Base-by-base conservation (phyloP, 2,797 vertebrate species). In the Harpagifer antarcticus region DNA sequence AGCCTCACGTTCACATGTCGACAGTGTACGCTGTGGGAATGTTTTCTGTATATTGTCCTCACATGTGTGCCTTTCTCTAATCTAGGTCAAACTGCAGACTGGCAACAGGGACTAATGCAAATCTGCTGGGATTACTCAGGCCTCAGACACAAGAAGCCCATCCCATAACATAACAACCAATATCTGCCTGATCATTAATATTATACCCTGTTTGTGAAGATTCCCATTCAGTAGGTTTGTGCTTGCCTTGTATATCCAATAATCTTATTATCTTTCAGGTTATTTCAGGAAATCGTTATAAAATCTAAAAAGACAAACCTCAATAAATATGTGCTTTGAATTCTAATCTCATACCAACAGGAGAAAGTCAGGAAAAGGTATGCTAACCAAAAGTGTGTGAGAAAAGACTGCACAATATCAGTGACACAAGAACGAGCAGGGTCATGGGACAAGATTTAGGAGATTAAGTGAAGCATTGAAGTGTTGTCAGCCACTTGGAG, bases 121-220 rank as follows among this genome's bases (percentile, higher is more conserved):
- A 94, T 94, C 92, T 92, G 85, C 16, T n/a, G 67, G 89, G 92
- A 94, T 94, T 94, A 94, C 27, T 0, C 72, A 87, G 68, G 74
- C 79, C 82, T 74, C 56, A 13, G 45, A 73, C 23, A 71, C 17
- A 76, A 31, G 53, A 78, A 56, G 68, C 69, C 47, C 65, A 84
- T 68, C 59, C 58, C 42, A 31, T 70, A 68, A 74, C 58, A 54
- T 63, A 62, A 67, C 48, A 37, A 72, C 65, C 27, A 42, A 53
- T 15, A 58, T 74, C 68, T 62, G 68, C 53, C 33, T 17, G 47
- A 33, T 64, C 40, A 60, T 31, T 20, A 60, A 49, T 61, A 70
- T 66, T 52, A 17, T 59, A 81, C 72, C 64, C 79, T 82, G 79
- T 81, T 50, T 77, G 47, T 40, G 31, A 74, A 76, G 40, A 78